Conservation (phyloP, 1,140 invertebrate species). For the Aphelinus atriplicis region DNA sequence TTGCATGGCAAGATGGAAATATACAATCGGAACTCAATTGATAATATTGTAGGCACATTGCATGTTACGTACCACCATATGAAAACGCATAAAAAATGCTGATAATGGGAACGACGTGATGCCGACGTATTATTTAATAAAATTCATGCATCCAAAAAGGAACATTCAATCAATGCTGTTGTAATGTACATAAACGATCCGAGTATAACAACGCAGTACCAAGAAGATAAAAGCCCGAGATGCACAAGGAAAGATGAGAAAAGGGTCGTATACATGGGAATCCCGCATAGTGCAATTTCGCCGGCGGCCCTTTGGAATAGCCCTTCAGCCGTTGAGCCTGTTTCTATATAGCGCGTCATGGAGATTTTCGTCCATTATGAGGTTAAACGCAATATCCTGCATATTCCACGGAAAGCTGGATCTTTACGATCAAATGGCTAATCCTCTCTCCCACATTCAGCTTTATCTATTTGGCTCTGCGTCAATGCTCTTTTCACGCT, state of each 20-base stretch:
- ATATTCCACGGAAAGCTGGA: background rate
- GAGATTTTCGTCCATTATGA: slow-evolving; percentile 18
- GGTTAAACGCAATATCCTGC: slow-evolving; percentile 13
- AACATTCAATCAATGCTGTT: too few species aligned
- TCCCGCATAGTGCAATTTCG: slow-evolving; percentile 15
- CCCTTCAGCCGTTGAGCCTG: too few species aligned
- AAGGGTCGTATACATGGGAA: background rate
- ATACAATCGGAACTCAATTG: too few species aligned
- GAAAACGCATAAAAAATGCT: too few species aligned
- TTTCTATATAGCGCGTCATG: slow-evolving; percentile 4
- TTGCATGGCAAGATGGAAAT: too few species aligned
- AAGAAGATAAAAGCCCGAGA: background rate
- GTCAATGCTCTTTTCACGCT: background rate
- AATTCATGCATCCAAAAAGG: too few species aligned
- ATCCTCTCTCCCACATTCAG: background rate
- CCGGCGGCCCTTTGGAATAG: background rate
- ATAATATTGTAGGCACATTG: too few species aligned
- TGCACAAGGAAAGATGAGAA: background rate
- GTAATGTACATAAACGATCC: too few species aligned
- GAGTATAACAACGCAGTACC: background rate
- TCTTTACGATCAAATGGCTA: slow-evolving; percentile 1
- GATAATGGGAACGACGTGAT: too few species aligned
- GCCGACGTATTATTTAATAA: too few species aligned
- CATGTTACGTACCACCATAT: too few species aligned
- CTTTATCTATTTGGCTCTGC: background rate